Conservation (phyloP, 1,140 invertebrate genomes). For the Bombus ignitus region DNA sequence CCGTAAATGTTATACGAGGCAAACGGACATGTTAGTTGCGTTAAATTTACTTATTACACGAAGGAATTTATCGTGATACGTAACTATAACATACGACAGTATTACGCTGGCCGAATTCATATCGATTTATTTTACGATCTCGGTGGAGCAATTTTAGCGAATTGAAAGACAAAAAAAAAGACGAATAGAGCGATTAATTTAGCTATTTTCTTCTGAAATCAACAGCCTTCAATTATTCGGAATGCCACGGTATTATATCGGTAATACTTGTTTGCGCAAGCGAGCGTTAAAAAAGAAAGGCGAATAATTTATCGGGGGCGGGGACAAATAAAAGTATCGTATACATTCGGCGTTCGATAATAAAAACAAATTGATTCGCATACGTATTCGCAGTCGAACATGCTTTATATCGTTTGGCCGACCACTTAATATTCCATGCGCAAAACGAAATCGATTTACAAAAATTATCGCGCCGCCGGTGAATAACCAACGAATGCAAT, state of each 20-base stretch:
- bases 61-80: not conserved
- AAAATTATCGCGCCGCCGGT: slow-evolving; percentile 19
- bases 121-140: not conserved
- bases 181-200: not conserved
- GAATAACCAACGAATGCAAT: slow-evolving; percentile 17
- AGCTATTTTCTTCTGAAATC: not conserved
- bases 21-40: not conserved
- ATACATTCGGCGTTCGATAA: too few relatives aligned
- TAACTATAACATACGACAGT: not conserved
- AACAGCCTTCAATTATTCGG: not conserved
- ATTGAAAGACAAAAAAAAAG: not conserved
- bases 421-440: slow-evolving; percentile 1
- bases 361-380: not conserved
- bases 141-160: not conserved
- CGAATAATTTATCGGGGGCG: not conserved
- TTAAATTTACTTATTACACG: slow-evolving; percentile 3
- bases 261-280: not conserved
- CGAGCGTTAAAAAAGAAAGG: not conserved
- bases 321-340: not conserved
- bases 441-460: slow-evolving; percentile 27
- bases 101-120: not conserved
- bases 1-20: not conserved
- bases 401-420: not conserved
- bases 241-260: not conserved
- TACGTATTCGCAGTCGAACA: not conserved